Evolutionary conservation across 2,797 vertebrate genomes (phyloP).

Genomic region (Scolopax bukidnonensis): DNA sequence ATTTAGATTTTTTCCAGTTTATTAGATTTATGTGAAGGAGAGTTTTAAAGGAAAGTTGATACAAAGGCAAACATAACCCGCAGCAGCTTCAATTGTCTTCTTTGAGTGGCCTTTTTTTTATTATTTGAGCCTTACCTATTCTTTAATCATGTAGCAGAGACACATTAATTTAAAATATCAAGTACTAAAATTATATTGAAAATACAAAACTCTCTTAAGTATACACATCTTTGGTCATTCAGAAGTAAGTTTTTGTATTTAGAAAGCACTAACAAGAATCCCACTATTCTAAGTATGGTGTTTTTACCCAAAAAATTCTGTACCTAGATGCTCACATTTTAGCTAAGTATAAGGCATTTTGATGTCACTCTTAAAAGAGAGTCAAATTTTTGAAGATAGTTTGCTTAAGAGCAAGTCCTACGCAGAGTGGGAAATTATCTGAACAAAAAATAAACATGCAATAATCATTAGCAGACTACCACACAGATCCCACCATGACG

Average conservation of each 20-base stretch:
- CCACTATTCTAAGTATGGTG: neutral
- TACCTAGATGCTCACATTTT: neutral
- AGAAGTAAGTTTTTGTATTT: neutral
- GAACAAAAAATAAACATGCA: neutral
- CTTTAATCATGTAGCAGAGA: neutral
- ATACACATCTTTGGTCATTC: neutral
- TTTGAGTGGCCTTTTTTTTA: neutral
- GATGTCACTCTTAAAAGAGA: neutral
- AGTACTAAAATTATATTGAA: neutral
- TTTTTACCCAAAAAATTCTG: neutral
- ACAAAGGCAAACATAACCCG: neutral
- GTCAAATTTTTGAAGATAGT: neutral
- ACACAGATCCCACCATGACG: fast-evolving
- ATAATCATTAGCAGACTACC: neutral
- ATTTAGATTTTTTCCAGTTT: neutral
- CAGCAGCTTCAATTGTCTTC: neutral
- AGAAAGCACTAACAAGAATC: neutral
- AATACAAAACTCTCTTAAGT: neutral
- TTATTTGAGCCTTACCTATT: neutral
- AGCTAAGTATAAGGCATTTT: neutral
- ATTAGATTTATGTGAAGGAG: neutral
- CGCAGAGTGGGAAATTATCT: neutral
- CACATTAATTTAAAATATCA: neutral
- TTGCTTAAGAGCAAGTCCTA: neutral
- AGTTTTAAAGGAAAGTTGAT: neutral